Evolutionary conservation across 2,113 vertebrate species (phyloP), one percentile per base, ranked within the genome.

Genomic region (Dermatemys mawii): DNA sequence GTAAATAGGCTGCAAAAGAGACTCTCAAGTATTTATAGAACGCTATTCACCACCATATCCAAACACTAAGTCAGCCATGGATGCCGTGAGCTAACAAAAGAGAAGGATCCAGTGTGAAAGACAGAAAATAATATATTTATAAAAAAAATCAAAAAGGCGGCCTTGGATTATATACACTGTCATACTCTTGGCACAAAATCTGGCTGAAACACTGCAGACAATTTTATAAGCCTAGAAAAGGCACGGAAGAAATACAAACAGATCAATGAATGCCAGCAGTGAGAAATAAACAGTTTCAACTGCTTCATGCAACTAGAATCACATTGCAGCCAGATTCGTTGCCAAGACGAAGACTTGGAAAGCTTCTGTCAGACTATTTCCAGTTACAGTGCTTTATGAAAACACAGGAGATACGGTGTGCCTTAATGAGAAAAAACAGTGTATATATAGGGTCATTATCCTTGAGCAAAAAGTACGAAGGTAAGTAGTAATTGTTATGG

Each of bases 261-360:
- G 97, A 97, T 96, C 97, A 96, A 54, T 88, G 96, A 88, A 86
- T 95, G 95, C 94, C 92, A 97, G 90, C 93, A 92, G 82, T 9
- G 81, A 96, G 96, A 97, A 96, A 98, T 95, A 98, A 98, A 98
- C 97, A 97, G 90, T 97, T 97, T 96, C 96, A 97, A 97, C 97
- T 86, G 92, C 93, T 95, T 90, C n/a, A 16, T 85, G 91, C 86
- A 93, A 90, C 91, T 50, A 94, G 93, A 94, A 96, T 63, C 88
- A 94, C 92, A 97, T 96, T 97, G 94, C 94, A 96, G 94, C 86
- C 93, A 94, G 90, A 88, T 94, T 96, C 85, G 78, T 50, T 97
- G 97, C 97, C 96, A 97, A 96, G 87, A 91, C 76, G 80, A 89
- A 96, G 85, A 94, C 90, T 91, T 97, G 88, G 96, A 97, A 94